phyloP scores from a whole-genome alignment of 2,113 vertebrate genomes.

The Thamnophis sirtalis region DNA sequence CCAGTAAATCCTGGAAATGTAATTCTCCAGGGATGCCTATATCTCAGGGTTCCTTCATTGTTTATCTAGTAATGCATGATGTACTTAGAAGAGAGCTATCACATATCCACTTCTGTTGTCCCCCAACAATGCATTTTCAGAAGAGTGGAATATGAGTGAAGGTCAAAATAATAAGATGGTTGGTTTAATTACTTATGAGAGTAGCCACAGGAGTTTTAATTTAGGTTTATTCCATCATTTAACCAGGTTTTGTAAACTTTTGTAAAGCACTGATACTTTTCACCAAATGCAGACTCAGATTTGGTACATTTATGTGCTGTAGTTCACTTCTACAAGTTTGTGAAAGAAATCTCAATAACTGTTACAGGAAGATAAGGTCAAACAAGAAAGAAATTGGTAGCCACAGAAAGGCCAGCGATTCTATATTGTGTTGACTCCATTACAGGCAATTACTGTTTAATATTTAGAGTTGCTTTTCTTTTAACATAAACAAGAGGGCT shows the following conservation, averaged over 20 bases:
- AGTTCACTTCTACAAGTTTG: not conserved
- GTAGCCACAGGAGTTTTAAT: not conserved
- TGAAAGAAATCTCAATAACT: not conserved
- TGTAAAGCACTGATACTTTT: not conserved
- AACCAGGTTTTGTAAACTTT: not conserved
- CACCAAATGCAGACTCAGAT: not conserved
- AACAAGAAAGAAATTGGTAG: not conserved
- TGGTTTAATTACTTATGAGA: not conserved
- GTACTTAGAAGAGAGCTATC: not conserved
- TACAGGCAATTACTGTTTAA: not conserved
- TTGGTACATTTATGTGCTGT: not conserved
- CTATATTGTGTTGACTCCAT: not conserved
- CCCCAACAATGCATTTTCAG: not conserved
- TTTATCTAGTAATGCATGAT: not conserved
- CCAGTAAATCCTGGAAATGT: not conserved
- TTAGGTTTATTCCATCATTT: not conserved
- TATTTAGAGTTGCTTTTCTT: not conserved
- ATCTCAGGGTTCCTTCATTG: not conserved
- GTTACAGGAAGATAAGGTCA: not conserved
- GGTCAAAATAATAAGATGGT: not conserved
- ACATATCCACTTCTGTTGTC: not conserved
- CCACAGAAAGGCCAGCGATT: not conserved
- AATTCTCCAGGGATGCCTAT: not conserved
- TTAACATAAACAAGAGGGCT: not conserved
- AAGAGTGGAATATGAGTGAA: not conserved